Evolutionary conservation across 2,113 vertebrate species (phyloP).

Genomic region (Lasiurus borealis): DNA sequence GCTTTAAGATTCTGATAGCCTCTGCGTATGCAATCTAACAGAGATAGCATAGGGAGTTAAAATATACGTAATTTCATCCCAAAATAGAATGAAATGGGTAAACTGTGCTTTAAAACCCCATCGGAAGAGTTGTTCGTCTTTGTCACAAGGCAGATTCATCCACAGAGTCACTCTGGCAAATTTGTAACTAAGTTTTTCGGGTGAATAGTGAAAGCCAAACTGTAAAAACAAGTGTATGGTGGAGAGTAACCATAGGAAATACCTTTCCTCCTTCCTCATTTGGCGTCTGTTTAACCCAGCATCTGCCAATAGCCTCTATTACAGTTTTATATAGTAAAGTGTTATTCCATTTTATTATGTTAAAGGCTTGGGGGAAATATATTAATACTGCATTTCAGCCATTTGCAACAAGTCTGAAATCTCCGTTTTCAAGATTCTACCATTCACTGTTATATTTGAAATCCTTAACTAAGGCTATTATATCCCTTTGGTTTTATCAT

Average conservation of each 20-base stretch:
- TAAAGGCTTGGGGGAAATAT: background rate
- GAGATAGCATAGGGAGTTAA: background rate
- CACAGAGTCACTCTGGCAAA: conserved; percentile 63
- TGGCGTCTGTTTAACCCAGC: background rate
- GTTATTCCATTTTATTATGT: background rate
- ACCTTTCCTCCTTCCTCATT: background rate
- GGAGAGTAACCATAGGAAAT: background rate
- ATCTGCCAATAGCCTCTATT: background rate
- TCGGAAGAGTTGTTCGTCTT: conserved; percentile 26
- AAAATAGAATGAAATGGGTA: conserved; percentile 29
- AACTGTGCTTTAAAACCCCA: background rate
- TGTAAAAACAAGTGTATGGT: conserved; percentile 11
- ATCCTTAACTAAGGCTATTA: background rate
- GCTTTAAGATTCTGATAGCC: conserved; percentile 2
- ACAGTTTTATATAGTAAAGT: conserved; percentile 38
- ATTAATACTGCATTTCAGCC: conserved; percentile 19
- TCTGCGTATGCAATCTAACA: background rate
- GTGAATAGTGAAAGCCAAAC: conserved; percentile 44
- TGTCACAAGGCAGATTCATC: background rate
- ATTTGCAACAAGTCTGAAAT: conserved; percentile 47
- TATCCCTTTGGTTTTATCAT: conserved; percentile 4
- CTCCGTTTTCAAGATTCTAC: conserved; percentile 50
- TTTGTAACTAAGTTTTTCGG: conserved; percentile 61
- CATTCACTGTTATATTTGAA: conserved; percentile 20
- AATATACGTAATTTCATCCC: conserved; percentile 26